phyloP scores from a whole-genome alignment of 2,797 vertebrate genomes.

The Molossus molossus region DNA sequence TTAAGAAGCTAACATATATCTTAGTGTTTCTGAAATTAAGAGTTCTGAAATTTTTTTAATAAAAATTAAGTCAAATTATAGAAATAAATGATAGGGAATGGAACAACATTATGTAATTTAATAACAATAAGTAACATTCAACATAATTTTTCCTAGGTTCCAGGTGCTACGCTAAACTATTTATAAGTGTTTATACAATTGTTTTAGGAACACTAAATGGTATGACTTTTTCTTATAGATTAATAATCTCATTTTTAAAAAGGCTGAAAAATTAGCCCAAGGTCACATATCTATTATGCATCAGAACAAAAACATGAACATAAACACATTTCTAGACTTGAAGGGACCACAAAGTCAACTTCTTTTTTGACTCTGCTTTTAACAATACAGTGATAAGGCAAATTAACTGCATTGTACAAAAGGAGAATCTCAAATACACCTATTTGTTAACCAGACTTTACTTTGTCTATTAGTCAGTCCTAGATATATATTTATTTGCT shows the following conservation, averaged over 20 bases:
- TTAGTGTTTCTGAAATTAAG: background rate
- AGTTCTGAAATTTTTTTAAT: background rate
- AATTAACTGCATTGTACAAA: background rate
- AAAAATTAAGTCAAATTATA: background rate
- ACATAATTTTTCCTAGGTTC: background rate
- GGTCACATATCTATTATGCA: background rate
- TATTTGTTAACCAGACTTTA: background rate
- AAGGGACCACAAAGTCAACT: background rate
- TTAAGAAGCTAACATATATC: background rate
- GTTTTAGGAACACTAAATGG: background rate
- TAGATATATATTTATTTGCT: background rate
- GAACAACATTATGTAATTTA: background rate
- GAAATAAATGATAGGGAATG: background rate
- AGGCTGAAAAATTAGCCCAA: background rate
- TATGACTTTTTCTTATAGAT: background rate
- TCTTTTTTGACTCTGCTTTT: background rate
- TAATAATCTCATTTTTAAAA: background rate
- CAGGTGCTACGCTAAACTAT: background rate
- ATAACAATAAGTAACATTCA: constrained; percentile 24
- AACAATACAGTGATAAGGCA: background rate
- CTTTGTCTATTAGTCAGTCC: background rate
- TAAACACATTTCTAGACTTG: background rate
- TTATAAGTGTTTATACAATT: background rate
- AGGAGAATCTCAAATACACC: background rate
- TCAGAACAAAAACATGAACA: background rate